Percentiles rank a stretch among this genome's conserved stretches.
phyloP scores from a whole-genome alignment of 1,140 invertebrate genomes.

The Hylyphantes graminicola region DNA sequence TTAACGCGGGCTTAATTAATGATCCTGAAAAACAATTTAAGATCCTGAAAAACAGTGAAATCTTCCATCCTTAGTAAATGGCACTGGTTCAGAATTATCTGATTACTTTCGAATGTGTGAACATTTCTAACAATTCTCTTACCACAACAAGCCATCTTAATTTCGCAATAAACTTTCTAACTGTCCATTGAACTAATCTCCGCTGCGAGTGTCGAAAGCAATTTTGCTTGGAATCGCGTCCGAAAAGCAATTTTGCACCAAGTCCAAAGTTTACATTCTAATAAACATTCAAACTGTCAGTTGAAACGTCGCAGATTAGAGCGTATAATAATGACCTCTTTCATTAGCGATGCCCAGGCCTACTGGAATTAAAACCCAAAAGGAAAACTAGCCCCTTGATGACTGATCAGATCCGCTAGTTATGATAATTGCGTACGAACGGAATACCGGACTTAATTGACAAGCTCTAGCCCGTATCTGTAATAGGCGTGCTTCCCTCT shows the following conservation, averaged over 20 bases:
- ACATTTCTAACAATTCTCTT: too few relatives aligned
- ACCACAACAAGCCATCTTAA: too few relatives aligned
- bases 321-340: slow-evolving; percentile 39
- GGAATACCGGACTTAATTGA: slow-evolving; percentile 43
- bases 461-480: slow-evolving; percentile 27
- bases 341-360: slow-evolving; percentile 34
- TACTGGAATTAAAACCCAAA: slow-evolving; percentile 47
- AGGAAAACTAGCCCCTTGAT: slow-evolving; percentile 1
- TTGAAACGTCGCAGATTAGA: slow-evolving; percentile 36
- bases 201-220: too few relatives aligned
- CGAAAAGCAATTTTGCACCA: slow-evolving; percentile 6
- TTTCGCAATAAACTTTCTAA: too few relatives aligned
- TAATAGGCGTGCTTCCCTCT: slow-evolving; percentile 49
- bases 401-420: slow-evolving; percentile 41
- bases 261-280: not conserved
- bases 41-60: too few relatives aligned
- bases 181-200: too few relatives aligned
- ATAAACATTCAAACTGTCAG: slow-evolving; percentile 2
- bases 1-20: too few relatives aligned
- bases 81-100: too few relatives aligned
- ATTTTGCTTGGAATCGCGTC: not conserved
- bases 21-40: too few relatives aligned
- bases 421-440: slow-evolving; percentile 58
- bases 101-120: too few relatives aligned
- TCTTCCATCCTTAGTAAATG: too few relatives aligned